Evolutionary conservation across 2,113 vertebrate genomes (phyloP), one percentile per base, ranked within the genome.

Genomic region (Phyllostomus discolor): DNA sequence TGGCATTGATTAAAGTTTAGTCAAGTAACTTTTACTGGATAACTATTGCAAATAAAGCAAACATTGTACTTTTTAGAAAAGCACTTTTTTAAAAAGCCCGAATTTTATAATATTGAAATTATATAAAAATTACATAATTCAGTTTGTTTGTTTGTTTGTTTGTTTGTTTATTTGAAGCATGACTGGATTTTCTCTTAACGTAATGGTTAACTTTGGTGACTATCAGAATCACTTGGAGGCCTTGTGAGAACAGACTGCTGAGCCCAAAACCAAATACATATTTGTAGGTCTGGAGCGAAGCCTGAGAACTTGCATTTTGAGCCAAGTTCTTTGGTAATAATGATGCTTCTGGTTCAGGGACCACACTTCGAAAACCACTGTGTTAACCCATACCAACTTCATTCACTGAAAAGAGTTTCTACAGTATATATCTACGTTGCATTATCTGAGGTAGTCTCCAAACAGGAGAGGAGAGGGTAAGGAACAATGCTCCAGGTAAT

Each of bases 61-160:
- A 67, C 31, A 75, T 26, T 72, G 22, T 67, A 22, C 33, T 93
- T 86, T 48, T 54, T 57, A 19, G 46, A 78, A 89, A 73, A 46
- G 24, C 1, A 70, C 19, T 59, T 88, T 62, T 52, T 5, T 4
- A 50, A 92, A 94, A 89, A 22, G 6, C n/a, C 22, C 72, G 24
- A 85, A 88, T 85, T 95, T 94, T 35, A 84, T 10, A 90, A 41
- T 78, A 90, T n/a, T 90, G 15, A 31, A 72, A 95, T 82, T 85
- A 70, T 46, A 87, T 64, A 43, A 57, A 90, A 31, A 16, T 84
- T 83, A 76, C 17, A 81, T 83, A 28, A 86, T 46, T 62, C 72
- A 57, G 90, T 88, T 85, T 81, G 3, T 62, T 91, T 72, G 16
- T 15, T 52, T 52, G 17, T 52, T 15, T 92, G 3, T 62, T 91